Base-by-base conservation (phyloP, 2,888 invertebrate species). In the Tipula lateralis region DNA sequence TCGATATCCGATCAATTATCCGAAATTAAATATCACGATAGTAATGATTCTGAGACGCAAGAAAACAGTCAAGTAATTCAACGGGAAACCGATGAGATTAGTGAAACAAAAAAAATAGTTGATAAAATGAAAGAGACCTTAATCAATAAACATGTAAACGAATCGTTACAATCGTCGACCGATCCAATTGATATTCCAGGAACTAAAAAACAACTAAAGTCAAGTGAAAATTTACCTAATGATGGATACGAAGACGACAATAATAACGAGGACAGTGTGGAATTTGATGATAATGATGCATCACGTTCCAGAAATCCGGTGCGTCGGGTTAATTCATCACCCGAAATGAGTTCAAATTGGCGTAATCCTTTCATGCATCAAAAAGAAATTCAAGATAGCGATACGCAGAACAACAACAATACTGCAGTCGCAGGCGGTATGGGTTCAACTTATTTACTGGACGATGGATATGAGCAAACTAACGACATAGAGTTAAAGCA, bases 341-440 rank as follows among this genome's bases (percentile, higher is more conserved):
- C 97, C 0, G 97, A 97, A 91, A 96, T 97, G 96, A 96, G 95
- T 85, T 95, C 96, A 0, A 95, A 94, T 88, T 96, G 96, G 95
- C 95, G 96, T 86, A 93, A 93, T 89, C 93, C 94, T 86, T 93
- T 94, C 87, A 88, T 93, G 83, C 91, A 90, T 86, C 91, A 84
- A 50, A 85, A 85, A 84, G 32, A 30, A 9, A 24, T 34, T 9
- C 84, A 44, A 19, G 34, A 83, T 19, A 82, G 82, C 30, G 32
- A 32, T 30, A 82, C 16, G 5, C 30, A 82, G 82, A 82, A 32
- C 16, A 82, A 82, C 30, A 82, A 82, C 9, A 82, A 82, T 32
- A 82, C 29, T 2, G n/a, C 83, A 39, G 82, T 7, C 0, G 36
- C 6, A 6, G 83, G 83, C 19, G 34, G 9, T 24, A 12, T 4